These are phyloP conservation scores for Istiophorus platypterus DNA, from an alignment of 2,113 vertebrate genomes.

Conservation along the genomic window DNA sequence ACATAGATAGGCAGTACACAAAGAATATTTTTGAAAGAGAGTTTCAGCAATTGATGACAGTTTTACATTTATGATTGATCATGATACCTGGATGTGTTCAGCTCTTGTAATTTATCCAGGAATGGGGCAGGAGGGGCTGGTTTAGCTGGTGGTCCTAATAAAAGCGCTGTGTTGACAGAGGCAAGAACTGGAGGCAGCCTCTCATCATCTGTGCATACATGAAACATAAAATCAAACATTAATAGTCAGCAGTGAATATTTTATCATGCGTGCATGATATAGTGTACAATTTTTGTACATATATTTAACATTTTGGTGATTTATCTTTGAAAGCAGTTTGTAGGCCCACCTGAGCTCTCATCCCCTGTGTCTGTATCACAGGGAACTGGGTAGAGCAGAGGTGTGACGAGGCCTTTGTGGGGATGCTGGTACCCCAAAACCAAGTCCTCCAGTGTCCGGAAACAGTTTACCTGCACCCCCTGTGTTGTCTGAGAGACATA, in stretches of 20 bases:
- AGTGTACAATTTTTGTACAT: neutral
- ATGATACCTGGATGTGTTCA: conserved; percentile 83
- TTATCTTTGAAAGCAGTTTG: neutral
- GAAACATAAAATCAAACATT: conserved; percentile 5
- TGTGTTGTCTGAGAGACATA: conserved; percentile 84
- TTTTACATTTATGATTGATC: neutral
- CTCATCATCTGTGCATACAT: conserved; percentile 81
- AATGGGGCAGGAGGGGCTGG: conserved; percentile 73
- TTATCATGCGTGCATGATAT: neutral
- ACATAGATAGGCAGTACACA: neutral
- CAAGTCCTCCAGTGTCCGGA: conserved; percentile 87
- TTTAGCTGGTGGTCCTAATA: conserved; percentile 50
- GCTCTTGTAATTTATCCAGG: conserved; percentile 86
- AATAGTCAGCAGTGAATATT: neutral
- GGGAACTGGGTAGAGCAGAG: conserved; percentile 86
- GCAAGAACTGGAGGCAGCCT: conserved; percentile 54
- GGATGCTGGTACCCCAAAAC: conserved; percentile 89
- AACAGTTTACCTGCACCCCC: conserved; percentile 90
- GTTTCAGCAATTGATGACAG: neutral
- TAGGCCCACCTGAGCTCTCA: conserved; percentile 85
- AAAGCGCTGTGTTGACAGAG: conserved; percentile 37
- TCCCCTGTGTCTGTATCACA: conserved; percentile 72
- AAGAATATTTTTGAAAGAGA: neutral
- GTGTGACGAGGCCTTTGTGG: conserved; percentile 88
- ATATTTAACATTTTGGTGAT: neutral